Evolutionary conservation across 2,888 invertebrate genomes (phyloP).

Genomic region (Podotricha telesiphe): DNA sequence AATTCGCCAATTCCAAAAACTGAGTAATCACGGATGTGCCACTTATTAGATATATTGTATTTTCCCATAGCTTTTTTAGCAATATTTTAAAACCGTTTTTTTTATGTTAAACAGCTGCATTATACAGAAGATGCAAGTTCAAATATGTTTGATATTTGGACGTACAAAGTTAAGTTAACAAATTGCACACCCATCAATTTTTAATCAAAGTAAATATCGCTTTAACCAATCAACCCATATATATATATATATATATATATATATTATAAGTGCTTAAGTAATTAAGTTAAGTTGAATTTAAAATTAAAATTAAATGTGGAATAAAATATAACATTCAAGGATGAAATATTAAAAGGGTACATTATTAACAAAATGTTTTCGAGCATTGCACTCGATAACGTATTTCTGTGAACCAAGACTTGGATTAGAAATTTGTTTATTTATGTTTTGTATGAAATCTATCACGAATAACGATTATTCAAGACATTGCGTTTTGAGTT

Average conservation of each 20-base stretch:
- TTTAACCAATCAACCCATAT: neutral
- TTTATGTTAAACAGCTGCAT: no score
- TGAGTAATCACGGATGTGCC: conserved; percentile 17
- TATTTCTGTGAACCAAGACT: conserved; percentile 9
- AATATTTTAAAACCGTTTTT: no score
- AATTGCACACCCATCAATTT: no score
- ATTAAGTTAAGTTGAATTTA: neutral
- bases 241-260: no score
- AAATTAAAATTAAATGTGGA: neutral
- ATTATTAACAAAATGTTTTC: neutral
- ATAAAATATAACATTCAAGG: neutral
- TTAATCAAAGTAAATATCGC: no score
- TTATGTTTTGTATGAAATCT: conserved; percentile 19
- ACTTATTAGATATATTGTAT: neutral
- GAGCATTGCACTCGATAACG: conserved; percentile 12
- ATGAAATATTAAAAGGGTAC: neutral
- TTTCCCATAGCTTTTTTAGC: no score
- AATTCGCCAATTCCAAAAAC: conserved; percentile 2
- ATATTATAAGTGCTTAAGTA: no score
- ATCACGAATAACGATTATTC: conserved; percentile 9
- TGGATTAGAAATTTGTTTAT: conserved; percentile 8
- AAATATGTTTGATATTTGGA: no score
- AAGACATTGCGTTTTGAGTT: no score
- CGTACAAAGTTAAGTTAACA: no score
- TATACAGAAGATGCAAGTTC: no score